Conservation (phyloP, 2,797 vertebrate genomes). For the Eulemur coronatus region DNA sequence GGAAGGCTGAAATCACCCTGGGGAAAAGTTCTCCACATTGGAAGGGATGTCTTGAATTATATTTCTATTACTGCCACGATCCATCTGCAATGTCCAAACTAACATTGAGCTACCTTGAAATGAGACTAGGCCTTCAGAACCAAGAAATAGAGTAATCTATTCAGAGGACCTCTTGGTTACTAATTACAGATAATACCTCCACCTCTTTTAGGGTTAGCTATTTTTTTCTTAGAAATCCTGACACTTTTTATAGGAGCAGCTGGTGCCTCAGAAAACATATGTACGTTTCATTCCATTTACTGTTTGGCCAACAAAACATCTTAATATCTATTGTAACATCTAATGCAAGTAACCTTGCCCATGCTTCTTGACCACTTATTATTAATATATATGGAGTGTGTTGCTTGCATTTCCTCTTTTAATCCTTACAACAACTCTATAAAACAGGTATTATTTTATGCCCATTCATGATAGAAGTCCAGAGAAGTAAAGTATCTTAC, state of each 20-base stretch:
- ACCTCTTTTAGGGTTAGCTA: not conserved
- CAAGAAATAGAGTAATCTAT: not conserved
- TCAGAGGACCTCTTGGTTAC: not conserved
- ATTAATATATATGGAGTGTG: no score
- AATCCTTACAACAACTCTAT: not conserved
- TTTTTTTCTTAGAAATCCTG: not conserved
- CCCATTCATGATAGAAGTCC: not conserved
- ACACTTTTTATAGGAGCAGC: not conserved
- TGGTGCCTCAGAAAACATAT: not conserved
- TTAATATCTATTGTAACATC: not conserved
- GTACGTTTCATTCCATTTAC: not conserved
- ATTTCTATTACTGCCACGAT: not conserved
- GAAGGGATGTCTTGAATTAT: not conserved
- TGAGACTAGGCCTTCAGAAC: not conserved
- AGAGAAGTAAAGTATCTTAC: not conserved
- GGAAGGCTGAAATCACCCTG: not conserved
- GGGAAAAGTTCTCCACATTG: not conserved
- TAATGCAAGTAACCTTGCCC: not conserved
- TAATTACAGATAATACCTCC: not conserved
- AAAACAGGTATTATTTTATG: not conserved
- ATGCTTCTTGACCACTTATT: not conserved
- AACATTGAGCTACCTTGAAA: not conserved
- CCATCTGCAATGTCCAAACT: not conserved
- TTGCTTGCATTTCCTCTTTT: not conserved
- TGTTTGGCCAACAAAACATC: not conserved